phyloP scores from a whole-genome alignment of 2,888 invertebrate genomes.

The Hipparchia sbordonii region DNA sequence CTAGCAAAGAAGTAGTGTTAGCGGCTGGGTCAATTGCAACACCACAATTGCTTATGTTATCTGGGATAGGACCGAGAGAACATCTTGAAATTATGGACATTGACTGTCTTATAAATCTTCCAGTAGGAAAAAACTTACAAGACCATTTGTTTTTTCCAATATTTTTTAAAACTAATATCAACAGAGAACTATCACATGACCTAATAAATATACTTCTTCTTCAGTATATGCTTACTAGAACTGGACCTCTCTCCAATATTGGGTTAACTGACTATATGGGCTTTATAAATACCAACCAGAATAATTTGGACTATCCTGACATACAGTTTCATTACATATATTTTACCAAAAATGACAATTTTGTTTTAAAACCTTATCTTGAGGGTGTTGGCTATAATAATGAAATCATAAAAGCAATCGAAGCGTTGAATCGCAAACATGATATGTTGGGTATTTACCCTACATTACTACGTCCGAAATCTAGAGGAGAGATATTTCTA shows the following conservation, averaged over 20 bases:
- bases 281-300: conserved; percentile 71
- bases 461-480: conserved; percentile 73
- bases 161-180: conserved; percentile 47
- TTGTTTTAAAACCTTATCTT: conserved; percentile 48
- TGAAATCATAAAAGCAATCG: conserved; percentile 51
- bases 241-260: conserved; percentile 70
- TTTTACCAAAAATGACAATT: conserved; percentile 51
- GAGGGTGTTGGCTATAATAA: conserved; percentile 53
- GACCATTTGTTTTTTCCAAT: conserved; percentile 72
- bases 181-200: conserved; percentile 43
- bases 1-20: conserved; percentile 74
- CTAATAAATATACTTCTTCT: conserved; percentile 54
- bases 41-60: conserved; percentile 77
- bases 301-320: conserved; percentile 71
- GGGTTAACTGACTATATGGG: conserved; percentile 74
- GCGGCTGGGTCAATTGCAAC: conserved; percentile 77
- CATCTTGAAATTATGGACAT: conserved; percentile 62
- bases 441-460: conserved; percentile 64
- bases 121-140: conserved; percentile 78
- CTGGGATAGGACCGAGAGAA: conserved; percentile 73
- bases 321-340: conserved; percentile 72
- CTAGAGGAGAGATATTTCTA: conserved; percentile 81
- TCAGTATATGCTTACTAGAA: conserved; percentile 74
- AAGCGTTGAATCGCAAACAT: conserved; percentile 51
- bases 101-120: conserved; percentile 58